phyloP scores from a whole-genome alignment of 2,113 vertebrate genomes.

The Rutilus rutilus region DNA sequence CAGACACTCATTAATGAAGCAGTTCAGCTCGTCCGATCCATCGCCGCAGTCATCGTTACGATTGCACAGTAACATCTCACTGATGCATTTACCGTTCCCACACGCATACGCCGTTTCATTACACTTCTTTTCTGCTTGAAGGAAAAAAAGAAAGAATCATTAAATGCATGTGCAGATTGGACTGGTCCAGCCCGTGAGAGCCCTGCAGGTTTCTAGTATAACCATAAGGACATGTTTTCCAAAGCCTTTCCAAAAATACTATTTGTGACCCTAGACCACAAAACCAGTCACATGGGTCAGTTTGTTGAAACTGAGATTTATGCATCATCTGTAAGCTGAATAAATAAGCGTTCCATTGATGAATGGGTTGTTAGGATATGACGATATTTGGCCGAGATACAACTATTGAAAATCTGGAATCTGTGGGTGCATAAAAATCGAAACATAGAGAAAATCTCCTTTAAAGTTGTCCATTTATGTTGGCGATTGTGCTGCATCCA shows the following conservation, averaged over 20 bases:
- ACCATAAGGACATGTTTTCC: background rate
- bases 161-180: constrained; percentile 14
- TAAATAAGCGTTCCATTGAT: too few relatives aligned
- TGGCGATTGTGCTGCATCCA: too few relatives aligned
- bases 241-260: background rate
- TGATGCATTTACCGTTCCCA: constrained; percentile 85
- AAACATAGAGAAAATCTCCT: too few relatives aligned
- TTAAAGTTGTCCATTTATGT: too few relatives aligned
- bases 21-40: constrained; percentile 90
- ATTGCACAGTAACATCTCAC: constrained; percentile 86
- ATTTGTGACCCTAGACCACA: background rate
- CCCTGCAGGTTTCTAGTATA: background rate
- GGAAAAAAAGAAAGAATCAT: background rate
- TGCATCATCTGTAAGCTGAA: too few relatives aligned
- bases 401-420: too few relatives aligned
- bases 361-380: too few relatives aligned
- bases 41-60: constrained; percentile 88
- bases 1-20: constrained; percentile 93
- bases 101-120: constrained; percentile 88
- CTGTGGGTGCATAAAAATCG: too few relatives aligned
- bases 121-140: constrained; percentile 87
- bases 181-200: too few relatives aligned
- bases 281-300: too few relatives aligned
- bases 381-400: too few relatives aligned
- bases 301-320: too few relatives aligned